phyloP scores from a whole-genome alignment of 2,888 invertebrate species.

The Chalcosyrphus nemorum region DNA sequence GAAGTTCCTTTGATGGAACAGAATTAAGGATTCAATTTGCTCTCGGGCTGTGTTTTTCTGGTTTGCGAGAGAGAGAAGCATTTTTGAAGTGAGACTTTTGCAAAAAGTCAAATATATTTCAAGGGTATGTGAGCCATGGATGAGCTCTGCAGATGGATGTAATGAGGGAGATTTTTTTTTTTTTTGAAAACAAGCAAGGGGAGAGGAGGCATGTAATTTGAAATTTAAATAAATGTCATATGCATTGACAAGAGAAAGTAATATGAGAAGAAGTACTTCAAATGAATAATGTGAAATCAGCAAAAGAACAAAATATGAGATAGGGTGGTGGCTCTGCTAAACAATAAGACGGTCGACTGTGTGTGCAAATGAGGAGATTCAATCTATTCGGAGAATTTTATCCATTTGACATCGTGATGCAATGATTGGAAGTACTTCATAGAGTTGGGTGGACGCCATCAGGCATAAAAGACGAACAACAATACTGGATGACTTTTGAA shows the following conservation, averaged over 20 bases:
- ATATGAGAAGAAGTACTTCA: constrained; percentile 40
- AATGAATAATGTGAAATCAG: constrained; percentile 38
- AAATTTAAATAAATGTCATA: constrained; percentile 69
- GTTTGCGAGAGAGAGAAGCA: neutral
- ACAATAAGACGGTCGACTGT: too few relatives aligned
- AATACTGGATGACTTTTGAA: too few relatives aligned
- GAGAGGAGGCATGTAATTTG: constrained; percentile 18
- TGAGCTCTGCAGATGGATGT: constrained; percentile 27
- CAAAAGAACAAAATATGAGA: constrained; percentile 4
- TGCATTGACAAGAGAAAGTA: constrained; percentile 54
- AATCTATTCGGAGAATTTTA: too few relatives aligned
- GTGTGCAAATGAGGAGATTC: too few relatives aligned
- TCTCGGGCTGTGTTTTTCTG: constrained; percentile 30
- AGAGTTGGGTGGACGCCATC: too few relatives aligned
- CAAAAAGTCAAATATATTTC: constrained; percentile 39
- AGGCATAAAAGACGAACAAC: too few relatives aligned
- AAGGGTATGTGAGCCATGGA: constrained; percentile 6
- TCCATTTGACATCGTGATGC: too few relatives aligned
- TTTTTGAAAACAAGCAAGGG: neutral
- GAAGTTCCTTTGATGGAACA: constrained; percentile 67
- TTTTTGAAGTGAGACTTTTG: constrained; percentile 55
- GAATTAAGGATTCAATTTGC: constrained; percentile 69
- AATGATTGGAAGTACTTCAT: too few relatives aligned
- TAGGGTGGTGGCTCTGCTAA: too few relatives aligned
- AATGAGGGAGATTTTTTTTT: constrained; percentile 20